phyloP scores from a whole-genome alignment of 2,797 vertebrate genomes.

The Zenarchopterus dispar region DNA sequence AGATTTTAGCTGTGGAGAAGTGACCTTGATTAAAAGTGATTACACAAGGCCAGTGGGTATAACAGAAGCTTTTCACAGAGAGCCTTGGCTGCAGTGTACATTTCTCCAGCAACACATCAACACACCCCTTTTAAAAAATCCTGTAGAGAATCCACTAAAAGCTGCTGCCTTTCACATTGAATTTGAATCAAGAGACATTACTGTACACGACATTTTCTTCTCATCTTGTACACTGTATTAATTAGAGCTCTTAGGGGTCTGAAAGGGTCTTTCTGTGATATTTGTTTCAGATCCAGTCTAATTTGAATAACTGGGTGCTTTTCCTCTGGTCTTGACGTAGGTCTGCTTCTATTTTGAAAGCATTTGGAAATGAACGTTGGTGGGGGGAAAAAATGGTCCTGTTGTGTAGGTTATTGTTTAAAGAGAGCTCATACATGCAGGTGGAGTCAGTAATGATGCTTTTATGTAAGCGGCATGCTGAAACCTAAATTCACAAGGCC shows the following conservation, averaged over 20 bases:
- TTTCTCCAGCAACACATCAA: constrained; percentile 14
- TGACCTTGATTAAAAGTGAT: constrained; percentile 74
- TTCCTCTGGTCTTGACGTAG: not conserved
- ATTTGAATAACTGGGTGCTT: constrained; percentile 35
- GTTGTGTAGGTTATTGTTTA: too few species aligned
- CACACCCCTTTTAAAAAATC: constrained; percentile 11
- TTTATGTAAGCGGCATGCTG: constrained; percentile 18
- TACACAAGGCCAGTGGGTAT: constrained; percentile 38
- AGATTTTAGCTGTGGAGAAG: constrained; percentile 24
- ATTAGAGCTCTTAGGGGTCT: not conserved
- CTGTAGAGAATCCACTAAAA: not conserved
- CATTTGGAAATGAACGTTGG: constrained; percentile 9
- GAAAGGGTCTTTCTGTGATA: constrained; percentile 18
- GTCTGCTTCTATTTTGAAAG: not conserved
- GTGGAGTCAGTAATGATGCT: not conserved
- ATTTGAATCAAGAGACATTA: constrained; percentile 9
- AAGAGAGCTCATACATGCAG: too few species aligned
- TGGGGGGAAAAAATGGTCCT: too few species aligned
- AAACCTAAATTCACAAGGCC: constrained; percentile 6
- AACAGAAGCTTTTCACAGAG: constrained; percentile 23
- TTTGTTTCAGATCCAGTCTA: not conserved
- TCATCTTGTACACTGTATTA: not conserved
- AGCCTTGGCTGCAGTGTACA: constrained; percentile 44
- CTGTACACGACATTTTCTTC: constrained; percentile 2
- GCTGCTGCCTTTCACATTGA: constrained; percentile 5